Percentiles rank a stretch among this genome's conserved stretches.
These are phyloP conservation scores for Xestoiulus laeticollis DNA, from an alignment of 2,888 invertebrate genomes.

Conservation along the genomic window DNA sequence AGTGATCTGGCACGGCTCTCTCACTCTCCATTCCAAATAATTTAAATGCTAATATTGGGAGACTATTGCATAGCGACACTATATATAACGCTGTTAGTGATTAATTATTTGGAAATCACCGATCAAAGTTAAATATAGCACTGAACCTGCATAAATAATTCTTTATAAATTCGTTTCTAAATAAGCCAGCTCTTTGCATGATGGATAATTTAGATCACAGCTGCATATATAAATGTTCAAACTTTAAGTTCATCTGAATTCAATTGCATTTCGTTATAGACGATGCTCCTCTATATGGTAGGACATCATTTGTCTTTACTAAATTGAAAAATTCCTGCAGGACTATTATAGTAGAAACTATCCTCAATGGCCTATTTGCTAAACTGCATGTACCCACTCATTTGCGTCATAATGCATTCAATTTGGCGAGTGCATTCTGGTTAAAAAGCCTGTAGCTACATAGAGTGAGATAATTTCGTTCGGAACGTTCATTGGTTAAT, in stretches of 20 bases:
- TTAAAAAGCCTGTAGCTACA: constrained; percentile 41
- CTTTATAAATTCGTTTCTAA: neutral
- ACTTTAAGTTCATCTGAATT: neutral
- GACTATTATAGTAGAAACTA: neutral
- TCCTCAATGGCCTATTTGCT: constrained; percentile 17
- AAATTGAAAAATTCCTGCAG: constrained; percentile 33
- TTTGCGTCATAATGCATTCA: neutral
- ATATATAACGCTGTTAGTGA: no score
- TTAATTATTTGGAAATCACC: no score
- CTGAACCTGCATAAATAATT: no score
- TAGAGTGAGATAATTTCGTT: neutral
- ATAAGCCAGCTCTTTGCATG: neutral
- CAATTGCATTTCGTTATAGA: neutral
- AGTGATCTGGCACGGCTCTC: neutral
- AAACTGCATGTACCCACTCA: neutral
- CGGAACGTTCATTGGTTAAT: neutral
- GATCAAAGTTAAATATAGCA: no score
- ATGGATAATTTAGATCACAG: neutral
- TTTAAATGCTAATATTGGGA: neutral
- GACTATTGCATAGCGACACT: no score
- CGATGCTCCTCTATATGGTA: neutral
- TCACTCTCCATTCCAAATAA: neutral
- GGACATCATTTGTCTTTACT: constrained; percentile 14
- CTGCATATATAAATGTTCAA: neutral
- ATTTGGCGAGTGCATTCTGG: constrained; percentile 1